phyloP scores from a whole-genome alignment of 2,113 vertebrate species.

The Heliornis fulica region DNA sequence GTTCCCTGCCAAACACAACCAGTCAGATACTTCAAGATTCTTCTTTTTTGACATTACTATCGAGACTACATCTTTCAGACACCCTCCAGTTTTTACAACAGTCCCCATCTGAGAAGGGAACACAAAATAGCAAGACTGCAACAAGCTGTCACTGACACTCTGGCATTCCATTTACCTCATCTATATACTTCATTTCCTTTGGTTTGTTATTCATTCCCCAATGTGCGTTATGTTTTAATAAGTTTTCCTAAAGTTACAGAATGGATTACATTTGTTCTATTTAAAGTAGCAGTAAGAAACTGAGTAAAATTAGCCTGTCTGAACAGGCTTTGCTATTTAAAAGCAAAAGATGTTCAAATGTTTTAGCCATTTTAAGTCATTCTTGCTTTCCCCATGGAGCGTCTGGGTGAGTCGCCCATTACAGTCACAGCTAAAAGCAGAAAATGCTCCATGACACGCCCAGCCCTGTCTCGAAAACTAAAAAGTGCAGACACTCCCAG shows the following conservation, averaged over 20 bases:
- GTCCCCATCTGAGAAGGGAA: not conserved
- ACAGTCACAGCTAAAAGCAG: conserved; percentile 41
- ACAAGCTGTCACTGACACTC: not conserved
- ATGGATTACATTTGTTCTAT: conserved; percentile 9
- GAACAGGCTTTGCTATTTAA: conserved; percentile 42
- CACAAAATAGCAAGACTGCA: not conserved
- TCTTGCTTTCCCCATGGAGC: conserved; percentile 5
- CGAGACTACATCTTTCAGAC: not conserved
- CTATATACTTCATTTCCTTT: not conserved
- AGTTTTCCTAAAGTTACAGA: not conserved
- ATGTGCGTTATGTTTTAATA: accelerated
- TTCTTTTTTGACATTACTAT: not conserved
- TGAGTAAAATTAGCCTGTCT: not conserved
- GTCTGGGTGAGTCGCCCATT: not conserved
- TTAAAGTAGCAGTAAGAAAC: not conserved
- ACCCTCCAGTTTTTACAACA: not conserved
- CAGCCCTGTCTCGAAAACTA: not conserved
- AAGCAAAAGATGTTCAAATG: not conserved
- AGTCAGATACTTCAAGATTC: not conserved
- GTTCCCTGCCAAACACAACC: not conserved
- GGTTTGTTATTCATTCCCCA: not conserved
- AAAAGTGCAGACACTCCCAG: not conserved
- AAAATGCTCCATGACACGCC: not conserved
- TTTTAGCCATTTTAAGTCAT: conserved; percentile 63
- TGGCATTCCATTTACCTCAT: not conserved